A percentile compares a stretch with the other conserved stretches of the same genome.
These are phyloP conservation scores for Sus cebifrons DNA, from an alignment of 2,797 vertebrate genomes.

Conservation along the genomic window DNA sequence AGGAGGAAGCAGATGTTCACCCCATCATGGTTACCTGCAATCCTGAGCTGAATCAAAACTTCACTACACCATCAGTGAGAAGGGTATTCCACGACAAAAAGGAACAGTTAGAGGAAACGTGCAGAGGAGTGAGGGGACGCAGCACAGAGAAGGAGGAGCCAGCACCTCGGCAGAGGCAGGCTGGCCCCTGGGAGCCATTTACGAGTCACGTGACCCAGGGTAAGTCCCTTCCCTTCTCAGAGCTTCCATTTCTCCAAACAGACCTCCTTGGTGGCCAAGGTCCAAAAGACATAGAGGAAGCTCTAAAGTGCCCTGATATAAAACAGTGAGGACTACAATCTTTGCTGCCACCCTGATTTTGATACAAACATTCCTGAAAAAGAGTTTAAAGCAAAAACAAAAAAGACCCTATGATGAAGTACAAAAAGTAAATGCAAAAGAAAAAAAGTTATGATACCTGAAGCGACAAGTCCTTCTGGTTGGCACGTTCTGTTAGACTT, in stretches of 20 bases:
- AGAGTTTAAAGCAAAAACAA: background rate
- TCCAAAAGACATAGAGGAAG: background rate
- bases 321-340: background rate
- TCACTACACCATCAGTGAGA: background rate
- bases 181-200: background rate
- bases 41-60: background rate
- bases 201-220: background rate
- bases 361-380: background rate
- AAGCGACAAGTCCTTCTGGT: slow-evolving; percentile 93
- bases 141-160: no score
- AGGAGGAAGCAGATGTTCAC: background rate
- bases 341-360: background rate
- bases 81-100: background rate
- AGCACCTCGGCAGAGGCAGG: fast-evolving
- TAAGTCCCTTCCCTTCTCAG: background rate
- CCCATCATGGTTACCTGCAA: background rate
- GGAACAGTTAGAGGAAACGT: background rate
- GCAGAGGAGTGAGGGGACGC: fast-evolving
- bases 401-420: background rate
- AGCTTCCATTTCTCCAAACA: background rate
- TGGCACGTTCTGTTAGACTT: slow-evolving; percentile 91
- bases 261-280: background rate
- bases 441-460: slow-evolving; percentile 83
- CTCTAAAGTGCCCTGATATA: background rate
- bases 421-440: slow-evolving; percentile 16